Conservation (phyloP, 2,113 vertebrate species). For the Heteronetta atricapilla region DNA sequence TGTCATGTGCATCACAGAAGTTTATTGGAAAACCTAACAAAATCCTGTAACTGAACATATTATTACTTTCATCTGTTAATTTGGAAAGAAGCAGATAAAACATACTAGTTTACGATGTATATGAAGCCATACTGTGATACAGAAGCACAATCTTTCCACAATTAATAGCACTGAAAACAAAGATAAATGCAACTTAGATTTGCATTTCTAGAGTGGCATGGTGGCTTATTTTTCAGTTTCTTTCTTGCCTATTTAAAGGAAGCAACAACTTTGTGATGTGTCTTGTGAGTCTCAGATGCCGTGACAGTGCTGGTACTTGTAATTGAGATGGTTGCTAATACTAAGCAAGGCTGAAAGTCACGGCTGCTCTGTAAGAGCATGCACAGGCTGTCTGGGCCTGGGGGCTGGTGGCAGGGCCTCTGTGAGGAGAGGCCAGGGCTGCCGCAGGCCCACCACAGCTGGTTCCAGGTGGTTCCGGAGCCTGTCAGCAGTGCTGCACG, state of each 20-base stretch:
- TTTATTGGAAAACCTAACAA: not conserved
- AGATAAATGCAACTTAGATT: not conserved
- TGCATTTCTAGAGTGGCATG: not conserved
- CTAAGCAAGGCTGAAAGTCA: accelerated
- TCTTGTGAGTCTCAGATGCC: not conserved
- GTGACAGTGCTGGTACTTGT: accelerated
- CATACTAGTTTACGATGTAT: accelerated
- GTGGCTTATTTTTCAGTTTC: not conserved
- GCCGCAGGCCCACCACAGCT: accelerated
- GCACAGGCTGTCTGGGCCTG: not conserved
- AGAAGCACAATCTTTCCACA: not conserved
- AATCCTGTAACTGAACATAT: not conserved
- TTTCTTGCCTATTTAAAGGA: not conserved
- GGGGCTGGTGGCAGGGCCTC: accelerated
- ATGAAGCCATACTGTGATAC: not conserved
- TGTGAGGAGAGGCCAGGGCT: accelerated
- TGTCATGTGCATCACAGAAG: not conserved
- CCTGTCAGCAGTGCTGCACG: accelerated
- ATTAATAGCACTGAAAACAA: not conserved
- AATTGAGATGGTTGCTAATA: accelerated
- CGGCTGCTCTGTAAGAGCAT: accelerated
- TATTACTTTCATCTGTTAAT: not conserved
- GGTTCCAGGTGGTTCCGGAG: not conserved
- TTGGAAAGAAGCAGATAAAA: not conserved
- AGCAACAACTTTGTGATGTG: not conserved